phyloP scores from a whole-genome alignment of 2,797 vertebrate species.

The Arctocebus calabarensis region DNA sequence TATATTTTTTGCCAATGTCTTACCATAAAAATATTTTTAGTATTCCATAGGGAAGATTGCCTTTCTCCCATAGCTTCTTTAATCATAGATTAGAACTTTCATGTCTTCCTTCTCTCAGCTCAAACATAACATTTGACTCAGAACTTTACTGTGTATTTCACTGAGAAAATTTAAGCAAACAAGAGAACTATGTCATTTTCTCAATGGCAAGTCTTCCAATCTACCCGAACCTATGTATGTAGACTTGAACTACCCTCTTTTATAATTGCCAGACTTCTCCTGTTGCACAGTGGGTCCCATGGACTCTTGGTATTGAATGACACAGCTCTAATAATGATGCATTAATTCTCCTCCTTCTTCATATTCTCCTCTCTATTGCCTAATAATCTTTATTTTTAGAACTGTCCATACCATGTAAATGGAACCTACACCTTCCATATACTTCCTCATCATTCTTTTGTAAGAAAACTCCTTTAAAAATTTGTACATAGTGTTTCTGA shows the following conservation, averaged over 20 bases:
- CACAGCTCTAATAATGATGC: not conserved
- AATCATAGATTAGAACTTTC: not conserved
- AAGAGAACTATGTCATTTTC: not conserved
- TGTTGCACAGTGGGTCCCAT: not conserved
- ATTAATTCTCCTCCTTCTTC: not conserved
- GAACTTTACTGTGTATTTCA: slow-evolving; percentile 1
- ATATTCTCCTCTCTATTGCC: not conserved
- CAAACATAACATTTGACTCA: not conserved
- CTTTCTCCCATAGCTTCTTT: not conserved
- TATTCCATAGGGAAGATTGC: not conserved
- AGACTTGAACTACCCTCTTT: too few relatives aligned
- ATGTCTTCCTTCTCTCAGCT: not conserved
- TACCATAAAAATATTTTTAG: not conserved
- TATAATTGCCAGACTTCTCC: not conserved
- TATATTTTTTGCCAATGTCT: not conserved
- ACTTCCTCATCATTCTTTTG: not conserved
- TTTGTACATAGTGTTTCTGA: not conserved
- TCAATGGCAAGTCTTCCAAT: not conserved
- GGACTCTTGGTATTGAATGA: not conserved
- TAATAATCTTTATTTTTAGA: not conserved
- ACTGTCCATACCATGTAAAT: not conserved
- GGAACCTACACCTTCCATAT: too few relatives aligned
- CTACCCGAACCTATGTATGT: not conserved
- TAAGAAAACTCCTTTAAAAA: not conserved
- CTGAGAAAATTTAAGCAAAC: not conserved